Percentiles rank a stretch among this genome's conserved stretches.
These are phyloP conservation scores for Anabas testudineus DNA, from an alignment of 2,797 vertebrate genomes.

Conservation along the genomic window DNA sequence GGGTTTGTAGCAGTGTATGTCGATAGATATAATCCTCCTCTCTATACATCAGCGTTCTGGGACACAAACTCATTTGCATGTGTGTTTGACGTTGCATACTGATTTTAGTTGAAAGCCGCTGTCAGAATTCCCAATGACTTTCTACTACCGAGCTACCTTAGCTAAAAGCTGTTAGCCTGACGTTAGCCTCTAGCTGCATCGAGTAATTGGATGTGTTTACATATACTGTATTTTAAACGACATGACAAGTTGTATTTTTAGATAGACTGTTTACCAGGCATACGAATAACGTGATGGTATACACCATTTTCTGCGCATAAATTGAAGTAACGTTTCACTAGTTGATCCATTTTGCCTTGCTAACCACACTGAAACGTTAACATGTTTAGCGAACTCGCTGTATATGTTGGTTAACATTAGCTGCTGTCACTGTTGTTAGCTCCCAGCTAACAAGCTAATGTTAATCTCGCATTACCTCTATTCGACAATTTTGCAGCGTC, in stretches of 20 bases:
- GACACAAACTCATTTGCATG: neutral
- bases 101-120: conserved; percentile 54
- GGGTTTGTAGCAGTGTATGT: too few species aligned
- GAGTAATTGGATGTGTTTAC: conserved; percentile 61
- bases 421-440: conserved; percentile 55
- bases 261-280: neutral
- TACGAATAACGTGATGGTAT: neutral
- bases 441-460: conserved; percentile 44
- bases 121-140: conserved; percentile 64
- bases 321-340: accelerated
- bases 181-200: conserved; percentile 43
- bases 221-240: conserved; percentile 25
- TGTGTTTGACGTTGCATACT: conserved; percentile 11
- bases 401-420: conserved; percentile 39
- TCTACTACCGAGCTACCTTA: conserved; percentile 27
- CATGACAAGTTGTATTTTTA: neutral
- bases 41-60: neutral
- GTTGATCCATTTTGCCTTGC: neutral
- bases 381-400: conserved; percentile 43
- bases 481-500: conserved; percentile 33
- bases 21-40: neutral
- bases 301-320: neutral
- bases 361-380: conserved; percentile 12
- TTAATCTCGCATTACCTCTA: conserved; percentile 34
- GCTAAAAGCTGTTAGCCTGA: conserved; percentile 36